Evolutionary conservation across 2,797 vertebrate species (phyloP).

Genomic region (Erpetoichthys calabaricus): DNA sequence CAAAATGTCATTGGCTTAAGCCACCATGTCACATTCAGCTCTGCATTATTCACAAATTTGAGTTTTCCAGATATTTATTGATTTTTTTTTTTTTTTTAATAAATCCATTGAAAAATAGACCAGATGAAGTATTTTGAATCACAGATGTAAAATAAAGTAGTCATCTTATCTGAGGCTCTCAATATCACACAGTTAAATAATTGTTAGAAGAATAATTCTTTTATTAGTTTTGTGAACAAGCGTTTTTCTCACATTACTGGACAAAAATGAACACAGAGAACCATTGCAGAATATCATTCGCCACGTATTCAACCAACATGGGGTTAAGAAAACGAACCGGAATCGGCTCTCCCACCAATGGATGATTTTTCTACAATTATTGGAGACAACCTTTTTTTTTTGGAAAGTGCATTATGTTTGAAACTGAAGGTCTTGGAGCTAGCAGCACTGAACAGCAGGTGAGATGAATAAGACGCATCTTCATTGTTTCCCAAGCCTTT

Average conservation of each 20-base stretch:
- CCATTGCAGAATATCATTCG: conserved; percentile 4
- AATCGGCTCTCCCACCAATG: too few relatives aligned
- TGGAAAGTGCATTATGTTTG: too few relatives aligned
- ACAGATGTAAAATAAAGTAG: conserved; percentile 1
- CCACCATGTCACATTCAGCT: too few relatives aligned
- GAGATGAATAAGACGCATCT: too few relatives aligned
- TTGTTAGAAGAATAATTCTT: background rate
- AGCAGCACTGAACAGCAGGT: too few relatives aligned
- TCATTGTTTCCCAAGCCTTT: too few relatives aligned
- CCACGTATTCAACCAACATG: conserved; percentile 17
- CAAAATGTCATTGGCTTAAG: too few relatives aligned
- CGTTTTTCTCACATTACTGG: background rate
- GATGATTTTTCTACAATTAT: too few relatives aligned
- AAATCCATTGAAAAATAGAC: conserved; percentile 6
- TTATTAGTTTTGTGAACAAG: background rate
- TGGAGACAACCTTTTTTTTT: too few relatives aligned
- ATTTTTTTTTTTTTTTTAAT: conserved; percentile 6
- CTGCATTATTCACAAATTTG: background rate
- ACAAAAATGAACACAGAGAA: background rate
- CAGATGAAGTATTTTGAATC: background rate
- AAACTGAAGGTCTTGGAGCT: too few relatives aligned
- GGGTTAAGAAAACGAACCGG: conserved; percentile 14
- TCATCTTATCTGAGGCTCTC: background rate
- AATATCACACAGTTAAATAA: background rate
- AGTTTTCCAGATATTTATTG: background rate